Evolutionary conservation across 2,888 invertebrate genomes (phyloP), one percentile per base, ranked within the genome.

Genomic region (Ypsolopha scabrella): DNA sequence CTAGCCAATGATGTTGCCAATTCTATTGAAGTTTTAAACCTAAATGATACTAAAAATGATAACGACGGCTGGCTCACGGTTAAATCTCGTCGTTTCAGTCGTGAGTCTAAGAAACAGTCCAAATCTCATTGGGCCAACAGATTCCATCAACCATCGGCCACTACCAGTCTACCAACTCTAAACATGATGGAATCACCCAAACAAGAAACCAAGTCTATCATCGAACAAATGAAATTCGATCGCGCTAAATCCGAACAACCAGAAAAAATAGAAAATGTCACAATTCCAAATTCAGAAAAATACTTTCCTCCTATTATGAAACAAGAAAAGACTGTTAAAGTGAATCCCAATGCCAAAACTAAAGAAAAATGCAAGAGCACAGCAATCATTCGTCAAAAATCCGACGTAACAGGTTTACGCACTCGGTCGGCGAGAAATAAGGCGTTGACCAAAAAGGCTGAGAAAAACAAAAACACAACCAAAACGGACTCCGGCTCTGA

Each of bases 51-150:
- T 54, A 79, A 75, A 53, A 75, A 63, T 49, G 79, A 86, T 55
- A 77, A 88, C 41, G 94, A 94, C 59, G 97, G 97, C 0, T 97
- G 97, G 97, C 89, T 96, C 57, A 97, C 94, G 0, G 97, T 97
- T 0, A 92, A 94, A 63, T 92, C 93, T 47, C 88, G 92, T 41
- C 87, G 94, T 34, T 74, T 89, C 44, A 89, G 87, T 59, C 80
- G 85, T 10, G 86, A 87, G 62, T 88, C 88, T 10, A 77, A 85
- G 63, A 87, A 86, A 57, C 87, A 91, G 48, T 89, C 89, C 1
- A 91, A 91, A 67, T 50, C 50, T 1, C 50, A 50, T 36, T 50
- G 41, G 43, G 86, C 91, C 0, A 92, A 92, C 56, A 88, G 95
- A 54, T 95, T 93, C 65, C 90, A 94, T 64, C 93, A 94, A 67